A percentile compares a stretch with the other conserved stretches of the same genome.
These are phyloP conservation scores for Lasius fuliginosus DNA, from an alignment of 2,888 invertebrate genomes.

Conservation along the genomic window DNA sequence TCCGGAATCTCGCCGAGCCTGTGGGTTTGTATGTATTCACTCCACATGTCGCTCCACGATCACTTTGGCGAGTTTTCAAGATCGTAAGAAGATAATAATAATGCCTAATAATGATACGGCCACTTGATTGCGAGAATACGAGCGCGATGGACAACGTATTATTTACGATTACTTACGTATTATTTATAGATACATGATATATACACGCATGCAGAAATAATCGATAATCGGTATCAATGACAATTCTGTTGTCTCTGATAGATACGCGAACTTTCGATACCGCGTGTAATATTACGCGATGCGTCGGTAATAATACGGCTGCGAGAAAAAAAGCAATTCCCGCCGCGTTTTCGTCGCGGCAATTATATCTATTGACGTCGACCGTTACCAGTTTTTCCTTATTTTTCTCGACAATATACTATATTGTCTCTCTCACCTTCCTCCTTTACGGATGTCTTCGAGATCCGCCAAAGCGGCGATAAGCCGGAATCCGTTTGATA, in stretches of 20 bases:
- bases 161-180: slow-evolving; percentile 27
- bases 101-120: too few relatives aligned
- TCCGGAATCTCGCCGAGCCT: neutral
- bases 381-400: slow-evolving; percentile 38
- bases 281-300: neutral
- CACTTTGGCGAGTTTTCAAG: neutral
- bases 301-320: neutral
- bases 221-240: slow-evolving; percentile 19
- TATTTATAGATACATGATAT: slow-evolving; percentile 18
- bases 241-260: slow-evolving; percentile 14
- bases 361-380: slow-evolving; percentile 53
- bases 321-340: slow-evolving; percentile 31
- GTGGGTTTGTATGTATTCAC: neutral
- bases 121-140: neutral
- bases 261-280: neutral
- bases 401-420: slow-evolving; percentile 26
- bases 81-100: neutral
- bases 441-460: neutral
- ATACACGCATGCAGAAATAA: neutral
- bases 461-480: slow-evolving; percentile 1
- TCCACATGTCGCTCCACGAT: neutral
- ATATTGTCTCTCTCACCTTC: neutral
- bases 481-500: slow-evolving; percentile 17
- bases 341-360: neutral
- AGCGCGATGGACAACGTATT: neutral